Evolutionary conservation across 2,113 vertebrate genomes (phyloP).

Genomic region (Ochotona princeps): DNA sequence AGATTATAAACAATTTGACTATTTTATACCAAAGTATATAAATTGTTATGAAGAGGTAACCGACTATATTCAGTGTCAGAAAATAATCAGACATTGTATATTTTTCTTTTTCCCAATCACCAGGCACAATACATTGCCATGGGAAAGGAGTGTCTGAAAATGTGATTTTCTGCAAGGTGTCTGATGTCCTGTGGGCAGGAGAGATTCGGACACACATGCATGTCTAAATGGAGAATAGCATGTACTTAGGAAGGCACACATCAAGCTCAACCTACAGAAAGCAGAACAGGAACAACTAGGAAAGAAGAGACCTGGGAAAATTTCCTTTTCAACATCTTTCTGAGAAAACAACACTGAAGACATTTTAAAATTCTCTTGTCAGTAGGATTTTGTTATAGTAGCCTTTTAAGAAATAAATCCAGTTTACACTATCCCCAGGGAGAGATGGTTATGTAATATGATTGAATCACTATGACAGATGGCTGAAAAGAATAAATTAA

Average conservation of each 20-base stretch:
- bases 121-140: not conserved
- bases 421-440: no score
- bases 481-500: not conserved
- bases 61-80: slow-evolving; percentile 18
- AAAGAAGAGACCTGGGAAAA: not conserved
- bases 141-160: not conserved
- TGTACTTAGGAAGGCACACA: not conserved
- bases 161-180: not conserved
- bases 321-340: not conserved
- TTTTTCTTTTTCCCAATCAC: not conserved
- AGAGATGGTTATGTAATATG: not conserved
- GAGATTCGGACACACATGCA: not conserved
- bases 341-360: not conserved
- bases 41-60: slow-evolving; percentile 17
- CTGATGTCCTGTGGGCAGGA: not conserved
- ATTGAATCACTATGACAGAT: not conserved
- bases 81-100: not conserved
- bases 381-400: not conserved
- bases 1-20: not conserved
- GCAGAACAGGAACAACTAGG: no score
- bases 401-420: not conserved
- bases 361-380: not conserved
- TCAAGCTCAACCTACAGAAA: not conserved
- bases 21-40: slow-evolving; percentile 28
- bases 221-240: not conserved